Conservation (phyloP, 2,113 vertebrate genomes). For the Crotalus helleri region DNA sequence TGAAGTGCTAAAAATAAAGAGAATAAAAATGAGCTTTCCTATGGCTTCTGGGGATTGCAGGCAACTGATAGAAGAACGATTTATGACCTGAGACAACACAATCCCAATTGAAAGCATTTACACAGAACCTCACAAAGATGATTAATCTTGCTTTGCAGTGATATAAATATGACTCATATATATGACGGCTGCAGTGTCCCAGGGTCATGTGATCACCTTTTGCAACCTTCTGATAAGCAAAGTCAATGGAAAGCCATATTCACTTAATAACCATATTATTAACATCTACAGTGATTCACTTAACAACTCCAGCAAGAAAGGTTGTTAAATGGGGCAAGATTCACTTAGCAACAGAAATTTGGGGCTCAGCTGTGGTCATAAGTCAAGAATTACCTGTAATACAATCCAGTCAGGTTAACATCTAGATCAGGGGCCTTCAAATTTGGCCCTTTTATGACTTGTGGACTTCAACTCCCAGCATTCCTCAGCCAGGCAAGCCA, state of each 20-base stretch:
- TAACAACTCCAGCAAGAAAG: background rate
- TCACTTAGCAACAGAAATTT: background rate
- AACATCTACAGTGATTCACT: background rate
- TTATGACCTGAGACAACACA: slow-evolving; percentile 54
- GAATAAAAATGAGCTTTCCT: slow-evolving; percentile 49
- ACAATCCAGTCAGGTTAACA: background rate
- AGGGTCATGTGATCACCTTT: background rate
- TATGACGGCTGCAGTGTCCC: background rate
- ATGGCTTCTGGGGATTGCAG: slow-evolving; percentile 44
- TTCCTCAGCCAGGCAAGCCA: no score
- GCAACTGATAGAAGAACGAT: slow-evolving; percentile 55
- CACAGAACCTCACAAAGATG: slow-evolving; percentile 49
- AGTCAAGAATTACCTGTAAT: background rate
- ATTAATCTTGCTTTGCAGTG: slow-evolving; percentile 39
- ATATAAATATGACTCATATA: background rate
- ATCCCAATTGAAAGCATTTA: slow-evolving; percentile 49
- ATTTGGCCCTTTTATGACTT: no score
- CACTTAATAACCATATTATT: background rate
- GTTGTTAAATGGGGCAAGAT: no score
- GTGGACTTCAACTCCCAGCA: no score
- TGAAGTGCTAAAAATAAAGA: slow-evolving; percentile 36
- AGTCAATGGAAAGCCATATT: background rate
- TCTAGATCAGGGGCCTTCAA: no score
- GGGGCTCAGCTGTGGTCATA: background rate
- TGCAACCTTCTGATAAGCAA: background rate